Conservation (phyloP, 2,888 invertebrate genomes). For the Cantharis flavilabris region DNA sequence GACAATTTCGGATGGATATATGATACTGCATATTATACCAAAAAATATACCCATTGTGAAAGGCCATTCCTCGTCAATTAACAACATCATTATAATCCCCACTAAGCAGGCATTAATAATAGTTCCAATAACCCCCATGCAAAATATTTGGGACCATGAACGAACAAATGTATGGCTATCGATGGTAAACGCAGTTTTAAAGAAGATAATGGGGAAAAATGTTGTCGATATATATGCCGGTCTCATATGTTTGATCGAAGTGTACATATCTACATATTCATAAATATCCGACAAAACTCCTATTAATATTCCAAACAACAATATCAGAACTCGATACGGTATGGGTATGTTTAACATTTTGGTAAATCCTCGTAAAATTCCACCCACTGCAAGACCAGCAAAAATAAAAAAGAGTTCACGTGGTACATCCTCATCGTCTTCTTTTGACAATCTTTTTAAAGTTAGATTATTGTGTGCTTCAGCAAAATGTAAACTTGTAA, state of each 20-base stretch:
- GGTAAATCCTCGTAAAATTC: not conserved
- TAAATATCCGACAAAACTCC: not conserved
- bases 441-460: not conserved
- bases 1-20: slow-evolving; percentile 10
- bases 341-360: not conserved
- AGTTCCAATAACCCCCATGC: slow-evolving; percentile 7
- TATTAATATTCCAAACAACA: not conserved
- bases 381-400: not conserved
- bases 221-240: slow-evolving; percentile 1
- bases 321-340: not conserved
- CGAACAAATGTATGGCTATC: slow-evolving; percentile 17
- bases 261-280: not conserved
- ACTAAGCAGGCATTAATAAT: slow-evolving; percentile 4
- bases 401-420: not conserved
- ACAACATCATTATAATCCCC: slow-evolving; percentile 12
- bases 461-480: not conserved
- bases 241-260: not conserved
- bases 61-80: not conserved
- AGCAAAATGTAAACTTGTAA: no score
- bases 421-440: not conserved
- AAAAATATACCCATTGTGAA: slow-evolving; percentile 9
- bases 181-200: slow-evolving; percentile 9
- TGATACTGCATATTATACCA: slow-evolving; percentile 6
- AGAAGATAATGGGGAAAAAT: slow-evolving; percentile 13
- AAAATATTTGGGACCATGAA: slow-evolving; percentile 17